Evolutionary conservation across 2,113 vertebrate species (phyloP), one percentile per base, ranked within the genome.

Genomic region (Lota lota): DNA sequence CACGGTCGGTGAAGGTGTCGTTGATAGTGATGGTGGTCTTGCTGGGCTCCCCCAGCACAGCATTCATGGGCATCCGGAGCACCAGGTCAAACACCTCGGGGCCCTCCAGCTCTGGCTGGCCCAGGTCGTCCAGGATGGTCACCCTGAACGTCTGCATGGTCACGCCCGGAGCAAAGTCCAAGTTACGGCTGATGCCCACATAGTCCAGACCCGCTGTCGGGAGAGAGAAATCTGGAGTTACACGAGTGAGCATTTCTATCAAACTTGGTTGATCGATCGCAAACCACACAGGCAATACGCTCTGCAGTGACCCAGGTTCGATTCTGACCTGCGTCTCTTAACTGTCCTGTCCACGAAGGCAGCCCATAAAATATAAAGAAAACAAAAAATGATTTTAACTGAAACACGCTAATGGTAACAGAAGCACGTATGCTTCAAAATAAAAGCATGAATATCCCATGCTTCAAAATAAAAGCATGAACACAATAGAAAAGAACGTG

Each of bases 81-180:
- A 94, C 87, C 6, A 94, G 85, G 83, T 95, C 93, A 88, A 94
- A 95, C 50, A 72, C 93, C 87, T 95, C 92, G 0, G 58, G 88
- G 0, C 95, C 94, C 78, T 97, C 94, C 61, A 94, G 85, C 78
- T 92, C 73, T 0, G 94, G 93, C 70, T 93, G 92, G 18, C 88
- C 90, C 78, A 92, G 79, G 73, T 95, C 94, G 76, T 94, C 92
- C 62, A 95, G 87, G 72, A 94, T 93, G n/a, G 89, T 94, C 66
- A 95, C 93, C 40, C 61, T 88, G 69, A 95, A 92, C 0, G 89
- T 93, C 85, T 94, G 93, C 91, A 92, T 85, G 1, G 83, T 91
- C 22, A 94, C 91, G 12, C 93, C 94, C 0, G 92, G 93, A 22
- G 90, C 88, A 77, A 96, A 97, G 83, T 94, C 91, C 73, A 96